A percentile compares a stretch with the other conserved stretches of the same genome.
Evolutionary conservation across 2,797 vertebrate species (phyloP).

Genomic region (Phalanger gymnotis): DNA sequence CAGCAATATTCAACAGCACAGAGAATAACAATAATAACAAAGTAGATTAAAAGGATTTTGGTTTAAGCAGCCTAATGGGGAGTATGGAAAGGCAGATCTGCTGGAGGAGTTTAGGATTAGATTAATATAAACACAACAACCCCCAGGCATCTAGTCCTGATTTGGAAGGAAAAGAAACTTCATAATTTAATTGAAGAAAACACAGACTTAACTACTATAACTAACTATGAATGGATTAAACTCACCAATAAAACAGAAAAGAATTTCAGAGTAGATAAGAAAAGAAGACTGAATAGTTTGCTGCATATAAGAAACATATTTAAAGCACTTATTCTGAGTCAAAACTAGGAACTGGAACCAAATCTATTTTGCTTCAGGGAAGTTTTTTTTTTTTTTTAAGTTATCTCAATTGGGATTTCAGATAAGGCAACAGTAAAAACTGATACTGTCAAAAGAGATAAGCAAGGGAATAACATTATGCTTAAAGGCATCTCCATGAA

Average conservation of each 20-base stretch:
- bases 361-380: not conserved
- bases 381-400: not conserved
- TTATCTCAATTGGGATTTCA: not conserved
- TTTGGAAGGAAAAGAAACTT: not conserved
- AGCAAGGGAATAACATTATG: not conserved
- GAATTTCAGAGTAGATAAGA: not conserved
- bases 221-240: not conserved
- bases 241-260: not conserved
- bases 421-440: not conserved
- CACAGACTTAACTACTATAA: not conserved
- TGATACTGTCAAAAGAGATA: not conserved
- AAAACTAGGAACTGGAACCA: not conserved
- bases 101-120: not conserved
- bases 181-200: not conserved
- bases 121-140: not conserved
- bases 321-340: not conserved
- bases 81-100: not conserved
- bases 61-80: not conserved
- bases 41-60: not conserved
- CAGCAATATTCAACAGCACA: not conserved
- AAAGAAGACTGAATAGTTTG: not conserved
- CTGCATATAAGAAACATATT: not conserved
- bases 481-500: not conserved
- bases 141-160: not conserved
- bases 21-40: not conserved